Conservation (phyloP, 2,888 invertebrate genomes). For the Scaeva pyrastri region DNA sequence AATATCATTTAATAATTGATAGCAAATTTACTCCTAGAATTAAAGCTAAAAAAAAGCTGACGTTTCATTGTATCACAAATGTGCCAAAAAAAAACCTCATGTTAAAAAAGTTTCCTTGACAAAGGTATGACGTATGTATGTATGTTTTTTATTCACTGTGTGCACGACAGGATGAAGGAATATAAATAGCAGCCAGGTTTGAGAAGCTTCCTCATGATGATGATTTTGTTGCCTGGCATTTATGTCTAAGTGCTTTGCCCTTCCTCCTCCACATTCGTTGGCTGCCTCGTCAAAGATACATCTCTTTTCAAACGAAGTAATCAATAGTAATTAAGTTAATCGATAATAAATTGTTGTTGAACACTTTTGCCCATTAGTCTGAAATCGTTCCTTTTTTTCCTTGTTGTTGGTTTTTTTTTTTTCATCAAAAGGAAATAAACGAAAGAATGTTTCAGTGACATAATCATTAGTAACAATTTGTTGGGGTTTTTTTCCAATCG, state of each 20-base stretch:
- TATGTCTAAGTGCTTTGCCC: background rate
- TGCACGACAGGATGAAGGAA: background rate
- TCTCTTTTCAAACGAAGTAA: background rate
- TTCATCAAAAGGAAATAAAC: no score
- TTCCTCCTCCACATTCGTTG: background rate
- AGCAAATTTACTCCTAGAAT: no score
- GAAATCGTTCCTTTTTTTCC: no score
- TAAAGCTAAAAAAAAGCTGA: no score
- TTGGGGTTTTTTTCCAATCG: no score
- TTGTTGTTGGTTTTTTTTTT: no score
- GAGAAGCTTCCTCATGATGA: background rate
- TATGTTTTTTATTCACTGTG: background rate
- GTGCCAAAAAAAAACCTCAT: background rate
- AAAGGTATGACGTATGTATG: background rate
- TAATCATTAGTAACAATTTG: no score
- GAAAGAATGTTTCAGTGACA: no score
- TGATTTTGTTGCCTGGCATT: background rate
- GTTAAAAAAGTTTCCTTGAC: background rate
- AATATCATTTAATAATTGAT: no score
- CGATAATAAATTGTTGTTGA: background rate
- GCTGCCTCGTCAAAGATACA: background rate
- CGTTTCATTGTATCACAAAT: no score
- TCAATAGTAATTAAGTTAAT: conserved; percentile 8
- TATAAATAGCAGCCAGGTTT: background rate
- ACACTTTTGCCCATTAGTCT: conserved; percentile 1